Evolutionary conservation across 2,113 vertebrate species (phyloP).

Genomic region (Tetraodon nigroviridis): DNA sequence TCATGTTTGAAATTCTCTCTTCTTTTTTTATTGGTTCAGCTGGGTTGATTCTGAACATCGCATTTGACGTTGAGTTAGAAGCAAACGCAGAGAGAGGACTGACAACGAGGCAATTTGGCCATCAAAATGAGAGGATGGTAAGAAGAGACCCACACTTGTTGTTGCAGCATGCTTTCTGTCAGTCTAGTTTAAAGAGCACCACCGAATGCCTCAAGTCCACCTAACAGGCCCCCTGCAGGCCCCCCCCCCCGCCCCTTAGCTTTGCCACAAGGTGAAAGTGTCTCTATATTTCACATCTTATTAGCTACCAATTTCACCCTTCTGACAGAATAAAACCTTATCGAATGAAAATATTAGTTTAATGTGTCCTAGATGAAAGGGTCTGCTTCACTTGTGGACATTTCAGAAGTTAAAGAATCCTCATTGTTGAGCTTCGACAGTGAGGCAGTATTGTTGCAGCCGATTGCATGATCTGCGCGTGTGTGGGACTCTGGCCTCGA

Average conservation of each 20-base stretch:
- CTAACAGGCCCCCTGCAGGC: constrained; percentile 59
- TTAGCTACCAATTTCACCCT: too few relatives aligned
- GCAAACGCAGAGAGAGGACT: constrained; percentile 52
- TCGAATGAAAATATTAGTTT: too few relatives aligned
- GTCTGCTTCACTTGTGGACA: too few relatives aligned
- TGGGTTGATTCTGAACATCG: constrained; percentile 53
- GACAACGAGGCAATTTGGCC: constrained; percentile 56
- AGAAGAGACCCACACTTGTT: constrained; percentile 47
- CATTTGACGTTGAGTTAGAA: constrained; percentile 43
- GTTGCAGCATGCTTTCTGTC: constrained; percentile 47
- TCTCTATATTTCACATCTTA: constrained; percentile 32
- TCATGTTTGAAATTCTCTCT: constrained; percentile 29
- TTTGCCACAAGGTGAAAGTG: constrained; percentile 43
- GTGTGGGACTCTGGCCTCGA: constrained; percentile 30
- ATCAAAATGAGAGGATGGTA: constrained; percentile 45
- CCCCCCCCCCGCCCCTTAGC: constrained; percentile 44
- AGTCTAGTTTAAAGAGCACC: constrained; percentile 63
- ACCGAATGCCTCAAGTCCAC: constrained; percentile 53
- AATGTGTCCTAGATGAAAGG: too few relatives aligned
- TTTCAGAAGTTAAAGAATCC: too few relatives aligned
- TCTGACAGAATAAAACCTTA: too few relatives aligned
- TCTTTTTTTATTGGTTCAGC: constrained; percentile 44
- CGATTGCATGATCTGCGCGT: constrained; percentile 38
- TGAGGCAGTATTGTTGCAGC: constrained; percentile 24
- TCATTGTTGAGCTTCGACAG: neutral